Conservation (phyloP, 2,797 vertebrate genomes). For the Apogon hyalosoma region DNA sequence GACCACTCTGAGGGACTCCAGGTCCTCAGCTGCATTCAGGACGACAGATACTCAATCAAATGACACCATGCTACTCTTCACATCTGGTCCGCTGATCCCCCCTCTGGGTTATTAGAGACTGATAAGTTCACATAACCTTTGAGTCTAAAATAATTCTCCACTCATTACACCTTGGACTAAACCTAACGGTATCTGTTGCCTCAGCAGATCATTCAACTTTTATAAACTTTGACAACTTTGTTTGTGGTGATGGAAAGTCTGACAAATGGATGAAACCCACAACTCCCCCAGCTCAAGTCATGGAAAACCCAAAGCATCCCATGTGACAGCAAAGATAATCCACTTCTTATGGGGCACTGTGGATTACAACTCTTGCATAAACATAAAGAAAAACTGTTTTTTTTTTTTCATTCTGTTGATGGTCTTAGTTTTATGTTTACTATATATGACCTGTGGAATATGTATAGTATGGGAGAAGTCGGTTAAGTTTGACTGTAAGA, state of each 20-base stretch:
- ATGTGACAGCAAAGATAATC: slow-evolving; percentile 29
- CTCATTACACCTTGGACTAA: slow-evolving; percentile 39
- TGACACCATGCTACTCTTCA: slow-evolving; percentile 22
- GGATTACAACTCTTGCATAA: slow-evolving; percentile 55
- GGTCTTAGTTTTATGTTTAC: slow-evolving; percentile 48
- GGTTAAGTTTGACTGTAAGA: slow-evolving; percentile 53
- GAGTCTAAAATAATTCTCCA: slow-evolving; percentile 30
- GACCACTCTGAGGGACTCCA: slow-evolving; percentile 9
- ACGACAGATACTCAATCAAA: slow-evolving; percentile 4
- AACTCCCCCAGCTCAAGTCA: slow-evolving; percentile 30
- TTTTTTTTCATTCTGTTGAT: slow-evolving; percentile 66
- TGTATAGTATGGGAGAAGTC: slow-evolving; percentile 36
- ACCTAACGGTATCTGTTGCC: slow-evolving; percentile 50
- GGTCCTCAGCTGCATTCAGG: slow-evolving; percentile 1
- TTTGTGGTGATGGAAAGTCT: slow-evolving; percentile 4
- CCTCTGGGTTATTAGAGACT: slow-evolving; percentile 13
- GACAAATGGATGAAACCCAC: slow-evolving; percentile 19
- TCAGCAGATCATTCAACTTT: slow-evolving; percentile 30
- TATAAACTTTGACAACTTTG: slow-evolving; percentile 43
- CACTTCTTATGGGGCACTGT: slow-evolving; percentile 34
- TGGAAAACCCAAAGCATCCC: slow-evolving; percentile 46
- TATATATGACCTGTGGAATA: slow-evolving; percentile 50
- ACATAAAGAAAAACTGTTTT: slow-evolving; percentile 43
- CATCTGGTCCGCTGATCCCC: slow-evolving; percentile 11
- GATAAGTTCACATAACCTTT: slow-evolving; percentile 65